A percentile compares a stretch with the other conserved stretches of the same genome.
These are phyloP conservation scores for Omphaloscelis lunosa DNA, from an alignment of 2,888 invertebrate species.

Conservation along the genomic window DNA sequence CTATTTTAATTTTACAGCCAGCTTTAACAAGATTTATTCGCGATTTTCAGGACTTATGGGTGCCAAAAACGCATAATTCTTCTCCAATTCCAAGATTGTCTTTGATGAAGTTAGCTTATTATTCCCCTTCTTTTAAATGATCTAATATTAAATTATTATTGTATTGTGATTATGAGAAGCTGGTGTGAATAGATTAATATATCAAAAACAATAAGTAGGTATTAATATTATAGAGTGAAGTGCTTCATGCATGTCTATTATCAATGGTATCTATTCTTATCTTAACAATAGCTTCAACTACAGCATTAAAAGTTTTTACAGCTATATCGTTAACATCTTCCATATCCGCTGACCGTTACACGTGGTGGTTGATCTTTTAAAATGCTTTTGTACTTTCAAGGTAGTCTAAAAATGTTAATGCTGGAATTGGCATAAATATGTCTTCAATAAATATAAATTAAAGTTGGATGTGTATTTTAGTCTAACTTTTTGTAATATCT, in stretches of 20 bases:
- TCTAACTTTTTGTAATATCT: conserved; percentile 2
- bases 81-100: not conserved
- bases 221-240: conserved; percentile 7
- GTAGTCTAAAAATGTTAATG: conserved; percentile 23
- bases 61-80: not conserved
- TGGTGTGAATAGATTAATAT: conserved; percentile 21
- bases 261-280: conserved; percentile 41
- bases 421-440: not conserved
- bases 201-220: conserved; percentile 1
- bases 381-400: conserved; percentile 26
- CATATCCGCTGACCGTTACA: conserved; percentile 17
- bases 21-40: not conserved
- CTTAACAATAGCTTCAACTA: conserved; percentile 26
- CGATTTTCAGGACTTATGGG: not conserved
- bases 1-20: not conserved
- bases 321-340: conserved; percentile 20
- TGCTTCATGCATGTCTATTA: conserved; percentile 24
- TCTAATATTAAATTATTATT: too few relatives aligned
- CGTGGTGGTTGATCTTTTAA: conserved; percentile 21
- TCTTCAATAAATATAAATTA: conserved; percentile 6
- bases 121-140: not conserved
- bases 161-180: not conserved
- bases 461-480: conserved; percentile 6
- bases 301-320: conserved; percentile 31
- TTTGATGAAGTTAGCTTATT: not conserved